These are phyloP conservation scores for Raphicerus campestris DNA, from an alignment of 2,113 vertebrate genomes.

Conservation along the genomic window DNA sequence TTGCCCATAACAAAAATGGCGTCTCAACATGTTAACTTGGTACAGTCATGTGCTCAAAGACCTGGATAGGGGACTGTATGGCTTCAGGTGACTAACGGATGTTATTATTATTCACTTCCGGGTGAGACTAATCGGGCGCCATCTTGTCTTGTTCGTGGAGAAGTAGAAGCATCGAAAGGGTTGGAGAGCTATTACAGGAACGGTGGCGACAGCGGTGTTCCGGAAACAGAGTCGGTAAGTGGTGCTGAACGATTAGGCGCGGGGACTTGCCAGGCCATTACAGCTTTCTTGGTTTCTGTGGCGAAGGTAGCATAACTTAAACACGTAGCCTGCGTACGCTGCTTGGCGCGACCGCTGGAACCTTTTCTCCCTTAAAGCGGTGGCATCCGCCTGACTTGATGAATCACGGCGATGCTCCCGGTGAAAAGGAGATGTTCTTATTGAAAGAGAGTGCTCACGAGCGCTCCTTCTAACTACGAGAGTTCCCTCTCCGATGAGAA, in stretches of 20 bases:
- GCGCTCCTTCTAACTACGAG: not conserved
- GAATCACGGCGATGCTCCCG: not conserved
- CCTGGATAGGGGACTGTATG: not conserved
- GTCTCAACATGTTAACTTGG: rapidly evolving
- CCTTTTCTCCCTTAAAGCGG: not conserved
- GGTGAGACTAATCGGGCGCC: slow-evolving; percentile 73
- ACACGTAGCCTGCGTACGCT: slow-evolving; percentile 26
- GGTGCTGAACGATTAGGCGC: not conserved
- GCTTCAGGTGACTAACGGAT: slow-evolving; percentile 66
- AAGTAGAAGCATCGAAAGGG: slow-evolving; percentile 72
- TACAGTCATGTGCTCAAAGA: rapidly evolving
- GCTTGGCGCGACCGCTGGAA: slow-evolving; percentile 39
- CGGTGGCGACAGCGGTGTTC: slow-evolving; percentile 52
- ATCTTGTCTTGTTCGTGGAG: slow-evolving; percentile 84
- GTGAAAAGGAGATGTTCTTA: not conserved
- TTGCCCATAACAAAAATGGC: slow-evolving; percentile 77
- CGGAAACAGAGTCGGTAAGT: slow-evolving; percentile 58
- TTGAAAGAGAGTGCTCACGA: not conserved
- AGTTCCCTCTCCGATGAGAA: not conserved
- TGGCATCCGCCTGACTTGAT: not conserved
- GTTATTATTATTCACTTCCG: slow-evolving; percentile 77
- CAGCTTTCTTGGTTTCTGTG: not conserved
- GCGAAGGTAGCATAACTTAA: not conserved
- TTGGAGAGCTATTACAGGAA: slow-evolving; percentile 58
- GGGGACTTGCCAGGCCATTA: not conserved